Conservation (phyloP, 2,888 invertebrate genomes). For the Watsonalla binaria region DNA sequence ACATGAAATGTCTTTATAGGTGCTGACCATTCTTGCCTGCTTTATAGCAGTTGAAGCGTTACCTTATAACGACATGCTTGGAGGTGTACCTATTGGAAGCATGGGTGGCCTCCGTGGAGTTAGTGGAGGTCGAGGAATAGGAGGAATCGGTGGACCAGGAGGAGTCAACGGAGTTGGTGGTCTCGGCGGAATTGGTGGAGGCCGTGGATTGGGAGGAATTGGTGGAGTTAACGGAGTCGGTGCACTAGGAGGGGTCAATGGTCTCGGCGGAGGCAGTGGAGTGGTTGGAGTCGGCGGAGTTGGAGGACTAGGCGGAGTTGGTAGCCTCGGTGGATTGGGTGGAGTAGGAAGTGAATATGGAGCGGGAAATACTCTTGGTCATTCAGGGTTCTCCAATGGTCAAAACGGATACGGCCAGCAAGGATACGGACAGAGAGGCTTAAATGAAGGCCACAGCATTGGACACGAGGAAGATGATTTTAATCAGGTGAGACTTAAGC, state of each 20-base stretch:
- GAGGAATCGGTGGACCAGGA: not conserved
- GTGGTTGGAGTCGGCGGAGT: too few species aligned
- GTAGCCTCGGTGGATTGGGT: not conserved
- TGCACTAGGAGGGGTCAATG: not conserved
- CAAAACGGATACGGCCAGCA: constrained; percentile 7
- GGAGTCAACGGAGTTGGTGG: too few species aligned
- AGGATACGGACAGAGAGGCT: constrained; percentile 9
- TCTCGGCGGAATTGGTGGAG: not conserved
- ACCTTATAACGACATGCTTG: not conserved
- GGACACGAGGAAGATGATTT: constrained; percentile 16
- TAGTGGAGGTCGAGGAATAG: too few species aligned
- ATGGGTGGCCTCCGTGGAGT: not conserved
- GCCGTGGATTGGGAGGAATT: not conserved
- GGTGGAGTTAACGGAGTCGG: not conserved
- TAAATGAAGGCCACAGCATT: constrained; percentile 10
- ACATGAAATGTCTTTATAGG: not conserved
- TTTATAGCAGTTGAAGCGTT: not conserved
- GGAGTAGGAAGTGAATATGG: not conserved
- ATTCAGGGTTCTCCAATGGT: constrained; percentile 3
- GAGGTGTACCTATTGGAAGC: not conserved
- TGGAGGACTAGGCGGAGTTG: not conserved
- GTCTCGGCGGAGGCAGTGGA: constrained; percentile 5
- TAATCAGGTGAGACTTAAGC: constrained; percentile 14
- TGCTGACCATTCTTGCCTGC: not conserved
- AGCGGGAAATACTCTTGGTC: not conserved